Percentiles rank a stretch among this genome's conserved stretches.
Evolutionary conservation across 2,888 invertebrate species (phyloP).

Genomic region (Drosophila subsilvestris): DNA sequence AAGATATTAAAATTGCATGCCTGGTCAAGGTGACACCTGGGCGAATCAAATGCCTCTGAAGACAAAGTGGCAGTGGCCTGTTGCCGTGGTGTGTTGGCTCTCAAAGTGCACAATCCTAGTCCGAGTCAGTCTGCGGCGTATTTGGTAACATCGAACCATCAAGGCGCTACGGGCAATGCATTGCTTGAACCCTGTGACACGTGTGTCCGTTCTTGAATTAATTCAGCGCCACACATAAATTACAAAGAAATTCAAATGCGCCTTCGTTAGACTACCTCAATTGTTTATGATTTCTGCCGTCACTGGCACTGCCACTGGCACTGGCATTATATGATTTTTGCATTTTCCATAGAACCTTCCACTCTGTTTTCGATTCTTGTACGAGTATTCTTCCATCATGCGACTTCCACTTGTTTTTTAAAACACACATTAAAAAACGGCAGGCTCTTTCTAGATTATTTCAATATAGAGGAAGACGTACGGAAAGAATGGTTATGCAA

Average conservation of each 20-base stretch:
- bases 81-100: not conserved
- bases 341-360: slow-evolving; percentile 1
- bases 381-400: too few relatives aligned
- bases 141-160: not conserved
- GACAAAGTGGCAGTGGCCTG: not conserved
- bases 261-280: slow-evolving; percentile 3
- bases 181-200: slow-evolving; percentile 12
- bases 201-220: not conserved
- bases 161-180: slow-evolving; percentile 6
- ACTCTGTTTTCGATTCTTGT: not conserved
- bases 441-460: slow-evolving; percentile 26
- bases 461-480: slow-evolving; percentile 8
- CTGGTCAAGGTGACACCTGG: too few relatives aligned
- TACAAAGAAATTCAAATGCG: slow-evolving; percentile 23
- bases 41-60: not conserved
- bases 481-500: slow-evolving; percentile 46
- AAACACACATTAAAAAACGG: too few relatives aligned
- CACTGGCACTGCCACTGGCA: too few relatives aligned
- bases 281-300: not conserved
- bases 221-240: slow-evolving; percentile 3
- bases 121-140: too few relatives aligned
- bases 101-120: slow-evolving; percentile 5
- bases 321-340: not conserved
- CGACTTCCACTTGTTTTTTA: not conserved
- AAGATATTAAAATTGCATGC: slow-evolving; percentile 8